Evolutionary conservation across 2,113 vertebrate species (phyloP).

Genomic region (Orcinus orca): DNA sequence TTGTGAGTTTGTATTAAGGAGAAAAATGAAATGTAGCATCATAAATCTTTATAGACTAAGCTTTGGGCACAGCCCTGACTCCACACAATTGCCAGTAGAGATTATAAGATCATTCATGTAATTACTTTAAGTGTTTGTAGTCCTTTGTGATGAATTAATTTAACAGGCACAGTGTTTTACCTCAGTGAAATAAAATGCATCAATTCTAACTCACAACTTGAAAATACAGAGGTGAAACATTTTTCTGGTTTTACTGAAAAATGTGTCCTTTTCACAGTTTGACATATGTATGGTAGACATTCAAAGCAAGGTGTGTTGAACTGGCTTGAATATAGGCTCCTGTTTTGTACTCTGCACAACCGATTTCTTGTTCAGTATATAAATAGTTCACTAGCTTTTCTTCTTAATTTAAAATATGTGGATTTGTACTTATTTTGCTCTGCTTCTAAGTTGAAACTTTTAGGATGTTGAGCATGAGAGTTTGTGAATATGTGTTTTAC

Average conservation of each 20-base stretch:
- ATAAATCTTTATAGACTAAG: background rate
- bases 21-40: background rate
- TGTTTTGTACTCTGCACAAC: background rate
- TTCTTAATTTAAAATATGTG: background rate
- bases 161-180: background rate
- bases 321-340: background rate
- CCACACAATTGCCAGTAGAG: background rate
- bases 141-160: conserved; percentile 41
- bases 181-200: conserved; percentile 6
- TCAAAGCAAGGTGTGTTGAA: background rate
- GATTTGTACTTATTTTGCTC: background rate
- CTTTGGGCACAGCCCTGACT: background rate
- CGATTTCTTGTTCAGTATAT: background rate
- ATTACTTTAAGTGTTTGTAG: conserved; percentile 25
- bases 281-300: background rate
- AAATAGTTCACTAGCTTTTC: background rate
- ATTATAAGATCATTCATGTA: conserved; percentile 16
- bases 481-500: background rate
- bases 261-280: background rate
- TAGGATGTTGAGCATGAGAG: background rate
- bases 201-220: background rate
- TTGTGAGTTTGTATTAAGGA: background rate
- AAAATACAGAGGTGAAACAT: background rate
- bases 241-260: background rate
- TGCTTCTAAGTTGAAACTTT: background rate